Evolutionary conservation across 2,888 invertebrate genomes (phyloP).

Genomic region (Amphipyra tragopoginis): DNA sequence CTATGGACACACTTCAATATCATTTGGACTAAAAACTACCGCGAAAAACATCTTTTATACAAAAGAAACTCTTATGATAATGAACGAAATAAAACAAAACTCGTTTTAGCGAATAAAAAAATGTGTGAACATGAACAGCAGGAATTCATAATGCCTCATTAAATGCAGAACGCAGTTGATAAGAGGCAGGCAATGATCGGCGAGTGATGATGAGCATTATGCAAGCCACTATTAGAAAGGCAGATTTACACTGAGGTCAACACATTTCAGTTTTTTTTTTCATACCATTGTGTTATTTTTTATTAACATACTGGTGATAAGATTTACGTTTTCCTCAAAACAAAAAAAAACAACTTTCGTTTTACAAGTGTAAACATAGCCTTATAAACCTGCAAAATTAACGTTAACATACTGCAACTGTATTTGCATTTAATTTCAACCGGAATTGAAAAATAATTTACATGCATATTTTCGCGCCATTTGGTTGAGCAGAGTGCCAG

Average conservation of each 20-base stretch:
- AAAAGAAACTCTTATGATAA: constrained; percentile 10
- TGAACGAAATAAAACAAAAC: constrained; percentile 8
- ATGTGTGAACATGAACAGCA: constrained; percentile 13
- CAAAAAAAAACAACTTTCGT: background rate
- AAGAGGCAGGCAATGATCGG: constrained; percentile 27
- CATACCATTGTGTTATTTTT: constrained; percentile 21
- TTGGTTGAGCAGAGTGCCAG: constrained; percentile 9
- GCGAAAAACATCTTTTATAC: background rate
- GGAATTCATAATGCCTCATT: constrained; percentile 42
- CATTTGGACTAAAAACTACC: too few species aligned
- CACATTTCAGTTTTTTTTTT: constrained; percentile 29
- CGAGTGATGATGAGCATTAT: constrained; percentile 44
- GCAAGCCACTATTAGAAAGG: constrained; percentile 60
- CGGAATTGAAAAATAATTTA: constrained; percentile 40
- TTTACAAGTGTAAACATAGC: constrained; percentile 10
- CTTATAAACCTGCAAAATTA: constrained; percentile 6
- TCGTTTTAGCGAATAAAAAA: constrained; percentile 17
- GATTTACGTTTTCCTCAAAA: too few species aligned
- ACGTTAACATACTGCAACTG: background rate
- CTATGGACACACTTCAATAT: too few species aligned
- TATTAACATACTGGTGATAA: background rate
- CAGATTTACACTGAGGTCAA: constrained; percentile 52
- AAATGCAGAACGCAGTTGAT: constrained; percentile 35
- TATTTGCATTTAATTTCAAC: constrained; percentile 29
- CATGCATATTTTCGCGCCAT: constrained; percentile 31